Evolutionary conservation across 37 sponge, comb jelly and placozoan genomes (phyloP).

Genomic region (Tethya wilhelma): DNA sequence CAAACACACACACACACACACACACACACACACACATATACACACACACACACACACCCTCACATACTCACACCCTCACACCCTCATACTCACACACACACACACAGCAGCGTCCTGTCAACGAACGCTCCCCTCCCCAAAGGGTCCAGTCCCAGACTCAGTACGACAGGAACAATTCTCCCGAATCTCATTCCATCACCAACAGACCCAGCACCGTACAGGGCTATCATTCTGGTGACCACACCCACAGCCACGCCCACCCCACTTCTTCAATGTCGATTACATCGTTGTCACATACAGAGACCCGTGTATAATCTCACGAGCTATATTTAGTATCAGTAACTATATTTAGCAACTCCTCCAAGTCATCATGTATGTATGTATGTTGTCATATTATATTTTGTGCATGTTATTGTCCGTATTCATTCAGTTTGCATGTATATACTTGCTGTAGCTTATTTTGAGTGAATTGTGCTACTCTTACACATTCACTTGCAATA

Average conservation of each 20-base stretch:
- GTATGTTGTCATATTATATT: neutral
- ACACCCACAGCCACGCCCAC: neutral
- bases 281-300: conserved; percentile 27
- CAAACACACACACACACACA: conserved; percentile 13
- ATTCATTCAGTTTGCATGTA: too few species aligned
- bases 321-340: too few species aligned
- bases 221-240: neutral
- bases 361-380: neutral
- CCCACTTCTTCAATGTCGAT: too few species aligned
- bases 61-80: neutral
- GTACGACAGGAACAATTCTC: neutral
- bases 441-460: too few species aligned
- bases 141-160: conserved; percentile 44
- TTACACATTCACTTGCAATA: too few species aligned
- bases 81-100: neutral
- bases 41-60: neutral
- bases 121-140: conserved; percentile 51
- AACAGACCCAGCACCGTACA: conserved; percentile 30
- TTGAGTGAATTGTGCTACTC: too few species aligned
- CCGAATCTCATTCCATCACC: neutral
- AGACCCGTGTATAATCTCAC: conserved; percentile 28
- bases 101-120: neutral
- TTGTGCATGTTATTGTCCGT: too few species aligned
- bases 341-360: too few species aligned
- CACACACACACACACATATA: conserved; percentile 25